These are phyloP conservation scores for Perodicticus potto DNA, from an alignment of 2,797 vertebrate species.

Conservation along the genomic window DNA sequence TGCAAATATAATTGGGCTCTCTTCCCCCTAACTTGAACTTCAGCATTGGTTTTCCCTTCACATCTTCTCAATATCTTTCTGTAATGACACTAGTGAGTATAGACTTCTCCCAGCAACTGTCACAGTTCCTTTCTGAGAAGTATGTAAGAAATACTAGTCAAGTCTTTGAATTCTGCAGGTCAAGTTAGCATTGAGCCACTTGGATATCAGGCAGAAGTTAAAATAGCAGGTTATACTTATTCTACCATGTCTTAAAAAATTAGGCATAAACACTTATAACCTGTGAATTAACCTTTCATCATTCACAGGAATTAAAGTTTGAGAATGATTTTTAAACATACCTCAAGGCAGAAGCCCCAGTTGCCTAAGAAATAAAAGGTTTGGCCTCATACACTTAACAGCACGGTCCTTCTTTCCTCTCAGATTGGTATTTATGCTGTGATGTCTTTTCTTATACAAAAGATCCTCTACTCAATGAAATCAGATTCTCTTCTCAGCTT, in stretches of 20 bases:
- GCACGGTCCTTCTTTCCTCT: background rate
- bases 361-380: background rate
- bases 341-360: background rate
- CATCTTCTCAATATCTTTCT: background rate
- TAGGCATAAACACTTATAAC: background rate
- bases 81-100: background rate
- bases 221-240: background rate
- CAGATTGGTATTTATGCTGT: background rate
- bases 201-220: background rate
- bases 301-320: background rate
- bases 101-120: background rate
- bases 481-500: background rate
- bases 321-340: background rate
- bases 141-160: background rate
- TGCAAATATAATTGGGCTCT: conserved; percentile 63
- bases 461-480: background rate
- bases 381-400: background rate
- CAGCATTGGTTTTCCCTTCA: background rate
- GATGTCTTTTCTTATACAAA: background rate
- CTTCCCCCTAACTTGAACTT: background rate
- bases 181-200: background rate
- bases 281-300: background rate
- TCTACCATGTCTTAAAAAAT: background rate
- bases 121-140: background rate
- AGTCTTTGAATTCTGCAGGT: background rate